phyloP scores from a whole-genome alignment of 2,113 vertebrate species.

The Daphoenositta chrysoptera region DNA sequence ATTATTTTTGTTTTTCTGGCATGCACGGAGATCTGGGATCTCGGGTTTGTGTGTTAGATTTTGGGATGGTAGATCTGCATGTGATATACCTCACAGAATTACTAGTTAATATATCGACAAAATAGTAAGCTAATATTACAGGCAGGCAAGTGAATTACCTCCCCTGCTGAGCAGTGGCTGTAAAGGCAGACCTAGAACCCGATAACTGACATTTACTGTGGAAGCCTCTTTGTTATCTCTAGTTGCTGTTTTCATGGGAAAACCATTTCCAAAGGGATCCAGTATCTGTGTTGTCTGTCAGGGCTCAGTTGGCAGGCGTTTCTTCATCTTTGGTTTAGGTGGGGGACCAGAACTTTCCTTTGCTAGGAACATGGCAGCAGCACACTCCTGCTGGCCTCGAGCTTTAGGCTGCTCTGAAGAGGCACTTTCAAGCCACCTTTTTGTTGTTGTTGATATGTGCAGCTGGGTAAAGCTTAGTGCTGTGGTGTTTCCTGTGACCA shows the following conservation, averaged over 20 bases:
- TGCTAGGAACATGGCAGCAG: neutral
- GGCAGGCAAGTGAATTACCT: neutral
- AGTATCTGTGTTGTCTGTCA: neutral
- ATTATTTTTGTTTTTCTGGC: neutral
- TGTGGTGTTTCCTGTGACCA: neutral
- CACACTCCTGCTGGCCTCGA: neutral
- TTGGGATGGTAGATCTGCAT: constrained; percentile 6
- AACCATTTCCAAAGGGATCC: constrained; percentile 8
- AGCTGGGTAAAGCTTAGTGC: neutral
- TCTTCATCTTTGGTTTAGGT: neutral
- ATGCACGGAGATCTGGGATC: neutral
- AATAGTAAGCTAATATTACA: constrained; percentile 45
- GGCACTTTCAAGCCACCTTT: neutral
- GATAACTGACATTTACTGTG: neutral
- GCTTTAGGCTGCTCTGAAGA: neutral
- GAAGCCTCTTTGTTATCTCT: neutral
- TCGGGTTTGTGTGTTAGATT: neutral
- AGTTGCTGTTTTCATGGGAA: neutral
- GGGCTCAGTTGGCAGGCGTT: neutral
- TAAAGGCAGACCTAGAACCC: neutral
- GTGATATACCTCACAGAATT: constrained; percentile 63
- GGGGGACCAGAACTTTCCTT: neutral
- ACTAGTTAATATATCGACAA: neutral
- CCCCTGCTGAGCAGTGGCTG: neutral
- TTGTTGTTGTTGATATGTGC: neutral